Conservation (phyloP, 1,140 invertebrate genomes). For the Sycophila sp. region DNA sequence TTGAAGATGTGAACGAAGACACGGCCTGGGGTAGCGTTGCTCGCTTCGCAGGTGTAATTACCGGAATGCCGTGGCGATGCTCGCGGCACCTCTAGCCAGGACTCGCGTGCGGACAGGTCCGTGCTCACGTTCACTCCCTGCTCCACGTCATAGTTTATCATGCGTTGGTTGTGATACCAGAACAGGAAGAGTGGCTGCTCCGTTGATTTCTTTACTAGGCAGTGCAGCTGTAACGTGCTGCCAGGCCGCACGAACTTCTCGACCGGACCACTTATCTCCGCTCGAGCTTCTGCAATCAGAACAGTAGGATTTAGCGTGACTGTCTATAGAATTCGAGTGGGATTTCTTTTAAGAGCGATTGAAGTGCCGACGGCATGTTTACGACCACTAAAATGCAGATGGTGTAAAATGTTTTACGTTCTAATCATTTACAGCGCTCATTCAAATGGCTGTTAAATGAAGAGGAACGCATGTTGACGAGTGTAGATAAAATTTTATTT, state of each 20-base stretch:
- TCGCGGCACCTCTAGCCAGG: constrained; percentile 73
- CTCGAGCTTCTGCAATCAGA: constrained; percentile 78
- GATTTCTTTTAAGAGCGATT: no score
- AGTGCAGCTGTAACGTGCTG: constrained; percentile 81
- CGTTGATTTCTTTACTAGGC: constrained; percentile 82
- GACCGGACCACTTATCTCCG: constrained; percentile 83
- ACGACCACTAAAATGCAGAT: no score
- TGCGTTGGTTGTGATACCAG: constrained; percentile 90
- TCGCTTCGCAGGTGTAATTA: constrained; percentile 88
- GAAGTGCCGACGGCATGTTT: no score
- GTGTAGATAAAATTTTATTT: no score
- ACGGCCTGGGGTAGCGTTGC: constrained; percentile 84
- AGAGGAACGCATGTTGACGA: no score
- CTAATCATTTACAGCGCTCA: no score
- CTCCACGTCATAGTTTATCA: constrained; percentile 90
- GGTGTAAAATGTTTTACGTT: no score
- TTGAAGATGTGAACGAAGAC: constrained; percentile 88
- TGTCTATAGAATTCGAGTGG: no score
- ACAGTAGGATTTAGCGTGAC: no score
- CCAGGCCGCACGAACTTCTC: constrained; percentile 89
- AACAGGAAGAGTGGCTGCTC: constrained; percentile 85
- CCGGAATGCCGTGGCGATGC: constrained; percentile 80
- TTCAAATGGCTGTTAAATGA: no score
- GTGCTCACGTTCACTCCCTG: constrained; percentile 85
- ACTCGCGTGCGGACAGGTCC: constrained; percentile 70